Evolutionary conservation across 2,113 vertebrate species (phyloP).

Genomic region (Boulengeromyrus knoepffleri): DNA sequence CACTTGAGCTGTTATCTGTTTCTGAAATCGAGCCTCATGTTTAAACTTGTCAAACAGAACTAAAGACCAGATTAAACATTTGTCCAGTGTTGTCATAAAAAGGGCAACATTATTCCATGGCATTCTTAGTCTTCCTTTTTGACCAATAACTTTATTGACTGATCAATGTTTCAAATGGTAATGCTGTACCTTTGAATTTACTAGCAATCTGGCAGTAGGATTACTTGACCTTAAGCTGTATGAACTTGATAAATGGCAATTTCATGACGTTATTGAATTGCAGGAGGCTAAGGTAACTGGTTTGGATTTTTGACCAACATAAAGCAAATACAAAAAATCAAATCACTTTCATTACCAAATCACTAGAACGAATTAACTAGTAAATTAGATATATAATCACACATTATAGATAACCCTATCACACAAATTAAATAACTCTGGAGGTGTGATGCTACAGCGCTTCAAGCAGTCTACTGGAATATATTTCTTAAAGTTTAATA

Average conservation of each 20-base stretch:
- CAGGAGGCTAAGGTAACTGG: neutral
- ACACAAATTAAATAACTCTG: neutral
- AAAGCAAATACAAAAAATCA: neutral
- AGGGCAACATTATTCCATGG: neutral
- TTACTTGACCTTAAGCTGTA: neutral
- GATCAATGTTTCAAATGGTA: neutral
- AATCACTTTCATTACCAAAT: too few relatives aligned
- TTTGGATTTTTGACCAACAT: neutral
- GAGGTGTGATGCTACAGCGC: neutral
- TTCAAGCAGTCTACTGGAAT: neutral
- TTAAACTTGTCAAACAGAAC: neutral
- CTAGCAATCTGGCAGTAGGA: neutral
- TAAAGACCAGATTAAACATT: neutral
- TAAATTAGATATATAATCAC: neutral
- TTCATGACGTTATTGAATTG: neutral
- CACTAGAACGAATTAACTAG: too few relatives aligned
- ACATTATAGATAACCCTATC: neutral
- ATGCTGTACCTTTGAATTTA: neutral
- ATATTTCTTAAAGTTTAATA: neutral
- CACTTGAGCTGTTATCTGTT: slow-evolving; percentile 43
- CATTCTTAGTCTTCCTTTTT: neutral
- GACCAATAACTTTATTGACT: neutral
- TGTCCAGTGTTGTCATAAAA: neutral
- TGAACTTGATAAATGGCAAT: neutral
- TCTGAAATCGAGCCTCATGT: neutral